Conservation (phyloP, 1,140 invertebrate species). For the Charaxes varanes region DNA sequence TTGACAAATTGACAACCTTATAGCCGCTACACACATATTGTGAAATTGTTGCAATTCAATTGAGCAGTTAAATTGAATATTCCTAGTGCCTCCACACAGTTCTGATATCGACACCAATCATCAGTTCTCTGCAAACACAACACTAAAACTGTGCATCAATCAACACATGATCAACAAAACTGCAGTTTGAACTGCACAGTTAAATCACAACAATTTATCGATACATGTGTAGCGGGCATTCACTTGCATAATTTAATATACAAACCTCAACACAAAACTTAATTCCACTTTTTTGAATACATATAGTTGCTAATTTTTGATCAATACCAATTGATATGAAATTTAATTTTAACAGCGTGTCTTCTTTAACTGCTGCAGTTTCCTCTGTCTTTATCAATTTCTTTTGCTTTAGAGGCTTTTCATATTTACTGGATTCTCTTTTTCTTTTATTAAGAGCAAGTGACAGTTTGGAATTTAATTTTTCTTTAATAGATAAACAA, state of each 20-base stretch:
- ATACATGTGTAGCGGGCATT: no score
- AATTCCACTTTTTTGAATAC: conserved; percentile 37
- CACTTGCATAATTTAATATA: conserved; percentile 12
- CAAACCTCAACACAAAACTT: conserved; percentile 49
- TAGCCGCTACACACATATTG: no score
- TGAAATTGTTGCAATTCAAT: no score
- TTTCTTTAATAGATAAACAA: conserved; percentile 62
- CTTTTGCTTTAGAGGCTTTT: conserved; percentile 52
- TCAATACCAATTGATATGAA: conserved; percentile 47
- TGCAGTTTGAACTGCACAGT: no score
- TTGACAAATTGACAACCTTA: no score
- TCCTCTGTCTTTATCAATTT: conserved; percentile 31
- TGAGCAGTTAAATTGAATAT: no score
- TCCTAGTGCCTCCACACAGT: no score
- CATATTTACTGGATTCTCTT: conserved; percentile 43
- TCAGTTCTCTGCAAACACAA: no score
- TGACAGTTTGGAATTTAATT: conserved; percentile 58
- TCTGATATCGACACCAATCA: no score
- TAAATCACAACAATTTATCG: no score
- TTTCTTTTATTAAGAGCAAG: conserved; percentile 62
- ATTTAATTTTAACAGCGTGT: conserved; percentile 28
- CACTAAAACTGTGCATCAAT: no score
- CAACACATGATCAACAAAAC: no score
- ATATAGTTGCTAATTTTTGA: conserved; percentile 48
- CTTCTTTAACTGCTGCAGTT: conserved; percentile 20